Base-by-base conservation (phyloP, 2,113 vertebrate genomes). In the Dicerorhinus sumatrensis region DNA sequence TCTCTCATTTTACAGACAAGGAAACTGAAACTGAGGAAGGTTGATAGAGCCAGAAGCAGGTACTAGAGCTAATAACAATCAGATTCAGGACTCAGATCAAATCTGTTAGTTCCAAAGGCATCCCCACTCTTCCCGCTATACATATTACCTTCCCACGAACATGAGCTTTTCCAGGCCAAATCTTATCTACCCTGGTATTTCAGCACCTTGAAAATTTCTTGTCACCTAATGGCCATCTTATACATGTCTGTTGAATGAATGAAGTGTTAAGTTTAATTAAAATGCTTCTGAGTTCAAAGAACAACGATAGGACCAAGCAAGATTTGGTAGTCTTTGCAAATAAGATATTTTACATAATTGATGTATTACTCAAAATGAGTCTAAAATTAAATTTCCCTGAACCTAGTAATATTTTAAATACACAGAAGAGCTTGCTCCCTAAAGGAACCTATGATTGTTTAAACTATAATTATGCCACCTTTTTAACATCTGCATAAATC, bases 351-450 rank as follows among this genome's bases (percentile, higher is more conserved):
- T 97, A 83, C 31, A 63, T 96, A 93, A 94, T 77, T 89, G 54
- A 70, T 86, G 42, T 46, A 76, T 93, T 94, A 62, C 56, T 96
- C 75, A 93, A 91, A 92, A 72, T 87, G 48, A 96, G 12, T 77
- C 63, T 83, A 85, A 91, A 95, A 95, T 96, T 96, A 93, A 75
- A 69, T 93, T 89, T 95, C 14, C 91, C 86, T 76, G 42, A 79
- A 69, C 42, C 42, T 23, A 62, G 63, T 86, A 91, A 92, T 63
- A 91, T 88, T 97, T 96, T 83, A 97, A 97, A 86, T 86, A 70
- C 16, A 60, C 65, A 94, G 82, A 97, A 91, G 65, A 92, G 86
- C 18, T 89, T 97, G 93, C 21, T 91, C 76, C 58, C 88, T 76
- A 29, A 70, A 63, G 51, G 21, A 93, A 83, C 29, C 23, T 31